phyloP scores from a whole-genome alignment of 2,113 vertebrate genomes.

The Pedionomus torquatus region DNA sequence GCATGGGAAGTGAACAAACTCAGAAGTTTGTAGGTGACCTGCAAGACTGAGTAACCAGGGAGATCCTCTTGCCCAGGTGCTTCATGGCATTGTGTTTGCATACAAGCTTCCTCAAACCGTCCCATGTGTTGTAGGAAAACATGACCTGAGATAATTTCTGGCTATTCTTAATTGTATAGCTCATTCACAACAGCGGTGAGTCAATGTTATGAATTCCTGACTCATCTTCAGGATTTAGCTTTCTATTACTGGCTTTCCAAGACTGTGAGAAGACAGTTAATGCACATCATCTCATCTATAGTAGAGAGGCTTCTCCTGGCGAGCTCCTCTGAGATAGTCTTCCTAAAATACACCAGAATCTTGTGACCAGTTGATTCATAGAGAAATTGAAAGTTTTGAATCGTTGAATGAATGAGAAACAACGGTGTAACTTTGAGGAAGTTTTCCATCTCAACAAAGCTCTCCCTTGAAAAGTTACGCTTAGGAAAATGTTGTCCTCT shows the following conservation, averaged over 20 bases:
- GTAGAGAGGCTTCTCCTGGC: neutral
- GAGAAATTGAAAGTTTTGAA: neutral
- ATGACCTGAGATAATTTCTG: neutral
- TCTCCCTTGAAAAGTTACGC: neutral
- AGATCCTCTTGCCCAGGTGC: neutral
- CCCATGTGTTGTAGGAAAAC: neutral
- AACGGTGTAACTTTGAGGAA: fast-evolving
- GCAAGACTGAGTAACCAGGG: neutral
- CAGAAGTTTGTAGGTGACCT: neutral
- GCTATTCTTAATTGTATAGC: neutral
- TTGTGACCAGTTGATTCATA: neutral
- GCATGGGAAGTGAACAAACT: neutral
- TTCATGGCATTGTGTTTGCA: neutral
- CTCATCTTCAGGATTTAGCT: neutral
- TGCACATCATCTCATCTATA: neutral
- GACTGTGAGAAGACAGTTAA: neutral
- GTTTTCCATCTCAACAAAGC: neutral
- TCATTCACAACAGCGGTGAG: neutral
- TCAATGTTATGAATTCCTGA: neutral
- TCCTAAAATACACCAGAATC: neutral
- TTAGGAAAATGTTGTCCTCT: neutral
- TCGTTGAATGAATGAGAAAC: neutral
- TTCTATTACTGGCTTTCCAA: neutral
- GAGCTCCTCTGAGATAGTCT: neutral
- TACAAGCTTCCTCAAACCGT: neutral